phyloP scores from a whole-genome alignment of 2,888 invertebrate genomes.

The Drymonia ruficornis region DNA sequence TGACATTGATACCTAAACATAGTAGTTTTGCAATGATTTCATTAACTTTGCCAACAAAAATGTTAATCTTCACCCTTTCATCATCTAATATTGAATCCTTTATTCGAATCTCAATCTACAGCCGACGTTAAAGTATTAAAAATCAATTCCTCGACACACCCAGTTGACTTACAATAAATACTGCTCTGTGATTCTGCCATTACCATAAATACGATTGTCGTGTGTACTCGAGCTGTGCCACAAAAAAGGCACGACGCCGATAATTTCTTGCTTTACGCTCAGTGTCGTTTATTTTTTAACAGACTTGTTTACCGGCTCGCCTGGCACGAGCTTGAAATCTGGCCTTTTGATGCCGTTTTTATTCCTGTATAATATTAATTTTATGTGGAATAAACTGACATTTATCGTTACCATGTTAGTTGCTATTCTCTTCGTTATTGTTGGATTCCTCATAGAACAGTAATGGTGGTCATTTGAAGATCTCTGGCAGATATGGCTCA shows the following conservation, averaged over 20 bases:
- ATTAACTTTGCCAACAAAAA: too few species aligned
- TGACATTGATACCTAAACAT: too few species aligned
- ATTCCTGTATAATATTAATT: background rate
- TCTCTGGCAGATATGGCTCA: too few species aligned
- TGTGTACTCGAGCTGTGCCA: conserved; percentile 22
- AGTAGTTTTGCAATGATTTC: too few species aligned
- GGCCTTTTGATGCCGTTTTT: background rate
- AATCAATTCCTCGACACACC: conserved; percentile 6
- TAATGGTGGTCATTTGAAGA: too few species aligned
- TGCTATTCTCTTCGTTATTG: too few species aligned
- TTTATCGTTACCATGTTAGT: too few species aligned
- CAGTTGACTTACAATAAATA: conserved; percentile 23
- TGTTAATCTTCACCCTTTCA: too few species aligned
- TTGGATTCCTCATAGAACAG: too few species aligned
- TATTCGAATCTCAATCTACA: too few species aligned
- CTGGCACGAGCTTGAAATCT: conserved; percentile 2
- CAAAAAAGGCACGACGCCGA: conserved; percentile 37
- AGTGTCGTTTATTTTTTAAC: conserved; percentile 5
- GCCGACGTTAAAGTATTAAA: background rate
- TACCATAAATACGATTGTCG: conserved; percentile 44
- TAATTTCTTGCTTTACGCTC: conserved; percentile 19
- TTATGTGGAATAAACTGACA: too few species aligned
- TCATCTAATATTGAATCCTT: too few species aligned
- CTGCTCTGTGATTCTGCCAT: conserved; percentile 35
- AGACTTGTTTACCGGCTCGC: background rate